Evolutionary conservation across 2,797 vertebrate species (phyloP), one percentile per base, ranked within the genome.

Genomic region (Podarcis siculus): DNA sequence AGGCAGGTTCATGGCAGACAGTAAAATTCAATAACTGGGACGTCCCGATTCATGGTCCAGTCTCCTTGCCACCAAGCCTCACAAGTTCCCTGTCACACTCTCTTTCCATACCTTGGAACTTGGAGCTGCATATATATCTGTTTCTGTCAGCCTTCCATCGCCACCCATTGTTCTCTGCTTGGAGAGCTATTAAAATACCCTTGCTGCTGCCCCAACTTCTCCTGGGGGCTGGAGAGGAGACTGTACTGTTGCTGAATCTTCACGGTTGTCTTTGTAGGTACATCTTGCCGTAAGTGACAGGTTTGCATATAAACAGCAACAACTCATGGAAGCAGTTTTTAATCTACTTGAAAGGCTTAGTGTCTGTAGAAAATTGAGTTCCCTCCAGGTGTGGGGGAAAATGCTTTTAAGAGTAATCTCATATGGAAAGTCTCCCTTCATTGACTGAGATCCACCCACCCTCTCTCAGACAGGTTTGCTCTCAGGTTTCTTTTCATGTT

Each of bases 231-330:
- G 49, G 90, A 93, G 83, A 89, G 35, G 17, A 23, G 69, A 82
- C 77, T 66, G 49, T 39, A 30, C 81, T 2, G 1, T 61, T 72
- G 67, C 87, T 88, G 85, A 92, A 87, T 78, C 85, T 89, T 83
- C 21, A 83, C 79, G 86, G 89, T 91, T 3, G 8, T 82, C 88
- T 88, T 91, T 61, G 78, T 91, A 91, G 89, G 75, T 89, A 72
- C 88, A 69, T n/a, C 81, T 82, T 89, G 19, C 49, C 87, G 87
- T 91, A 92, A 94, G 81, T 86, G 94, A 94, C 91, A 93, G 92
- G 89, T 94, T 93, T 94, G 92, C 89, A 88, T 88, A 94, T 90
- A 93, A 96, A 95, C 93, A 95, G 92, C 91, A 17, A 1, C 77
- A 85, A 79, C 87, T 92, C 87, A 64, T 82, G 90, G 90, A 93